Percentiles rank a stretch among this genome's conserved stretches.
These are phyloP conservation scores for Chloropsis cyanopogon DNA, from an alignment of 2,113 vertebrate genomes.

Conservation along the genomic window DNA sequence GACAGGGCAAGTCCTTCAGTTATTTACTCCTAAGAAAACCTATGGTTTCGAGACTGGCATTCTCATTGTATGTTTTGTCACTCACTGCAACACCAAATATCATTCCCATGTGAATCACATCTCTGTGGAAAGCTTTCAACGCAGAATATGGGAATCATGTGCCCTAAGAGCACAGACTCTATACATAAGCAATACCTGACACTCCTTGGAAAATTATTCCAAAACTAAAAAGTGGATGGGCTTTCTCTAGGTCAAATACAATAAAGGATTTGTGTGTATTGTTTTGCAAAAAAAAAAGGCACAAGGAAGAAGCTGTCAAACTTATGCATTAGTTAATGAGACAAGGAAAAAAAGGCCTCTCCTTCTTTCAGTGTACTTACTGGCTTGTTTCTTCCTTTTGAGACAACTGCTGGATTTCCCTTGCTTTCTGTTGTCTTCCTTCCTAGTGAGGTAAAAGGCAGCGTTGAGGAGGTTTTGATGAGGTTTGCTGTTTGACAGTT, in stretches of 20 bases:
- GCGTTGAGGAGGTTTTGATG: conserved; percentile 68
- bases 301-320: not conserved
- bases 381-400: conserved; percentile 85
- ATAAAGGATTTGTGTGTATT: not conserved
- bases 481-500: conserved; percentile 70
- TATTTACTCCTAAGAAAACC: not conserved
- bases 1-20: not conserved
- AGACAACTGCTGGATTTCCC: conserved; percentile 65
- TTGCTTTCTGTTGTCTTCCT: conserved; percentile 82
- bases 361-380: conserved; percentile 75
- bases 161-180: not conserved
- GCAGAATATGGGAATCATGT: not conserved
- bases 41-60: not conserved
- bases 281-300: not conserved
- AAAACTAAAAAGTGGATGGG: not conserved
- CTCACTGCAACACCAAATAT: not conserved
- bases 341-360: not conserved
- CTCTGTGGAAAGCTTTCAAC: not conserved
- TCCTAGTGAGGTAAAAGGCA: conserved; percentile 81
- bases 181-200: not conserved
- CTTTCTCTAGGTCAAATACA: not conserved
- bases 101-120: not conserved
- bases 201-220: not conserved
- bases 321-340: not conserved
- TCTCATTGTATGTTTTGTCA: not conserved